Conservation (phyloP, 2,888 invertebrate genomes). For the Dexiosoma caninum region DNA sequence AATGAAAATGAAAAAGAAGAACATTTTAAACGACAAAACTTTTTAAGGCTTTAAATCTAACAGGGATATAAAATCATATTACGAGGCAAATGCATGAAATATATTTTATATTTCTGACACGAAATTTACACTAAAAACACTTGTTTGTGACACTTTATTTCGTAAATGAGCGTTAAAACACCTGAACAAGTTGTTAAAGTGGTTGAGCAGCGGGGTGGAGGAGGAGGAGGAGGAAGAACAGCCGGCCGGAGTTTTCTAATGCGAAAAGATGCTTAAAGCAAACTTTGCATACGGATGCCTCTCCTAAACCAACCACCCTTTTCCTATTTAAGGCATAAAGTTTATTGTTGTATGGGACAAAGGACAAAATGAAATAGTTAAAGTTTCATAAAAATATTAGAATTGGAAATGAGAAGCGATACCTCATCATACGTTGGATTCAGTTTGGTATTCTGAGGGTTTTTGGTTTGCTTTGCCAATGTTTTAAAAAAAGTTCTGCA, state of each 20-base stretch:
- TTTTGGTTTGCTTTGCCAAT: too few relatives aligned
- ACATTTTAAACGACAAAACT: constrained; percentile 39
- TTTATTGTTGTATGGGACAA: constrained; percentile 5
- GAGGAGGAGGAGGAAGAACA: neutral
- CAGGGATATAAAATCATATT: constrained; percentile 49
- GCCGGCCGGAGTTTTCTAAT: neutral
- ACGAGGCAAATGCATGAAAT: constrained; percentile 3
- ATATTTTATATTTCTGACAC: constrained; percentile 61
- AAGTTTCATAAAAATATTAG: constrained; percentile 29
- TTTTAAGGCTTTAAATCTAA: constrained; percentile 51
- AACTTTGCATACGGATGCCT: constrained; percentile 26
- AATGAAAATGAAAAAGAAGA: constrained; percentile 11
- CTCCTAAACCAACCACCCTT: neutral
- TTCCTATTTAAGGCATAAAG: neutral
- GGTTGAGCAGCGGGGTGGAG: neutral
- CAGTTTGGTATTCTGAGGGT: neutral
- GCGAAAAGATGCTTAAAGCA: constrained; percentile 6
- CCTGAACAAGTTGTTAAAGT: constrained; percentile 60
- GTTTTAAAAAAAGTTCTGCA: constrained; percentile 48
- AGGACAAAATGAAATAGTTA: constrained; percentile 25
- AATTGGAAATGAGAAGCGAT: constrained; percentile 21
- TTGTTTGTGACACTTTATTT: constrained; percentile 63
- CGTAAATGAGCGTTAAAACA: constrained; percentile 66
- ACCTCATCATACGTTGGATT: neutral
- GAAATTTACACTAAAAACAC: constrained; percentile 61